phyloP scores from a whole-genome alignment of 2,888 invertebrate genomes.

The Andricus curvator region DNA sequence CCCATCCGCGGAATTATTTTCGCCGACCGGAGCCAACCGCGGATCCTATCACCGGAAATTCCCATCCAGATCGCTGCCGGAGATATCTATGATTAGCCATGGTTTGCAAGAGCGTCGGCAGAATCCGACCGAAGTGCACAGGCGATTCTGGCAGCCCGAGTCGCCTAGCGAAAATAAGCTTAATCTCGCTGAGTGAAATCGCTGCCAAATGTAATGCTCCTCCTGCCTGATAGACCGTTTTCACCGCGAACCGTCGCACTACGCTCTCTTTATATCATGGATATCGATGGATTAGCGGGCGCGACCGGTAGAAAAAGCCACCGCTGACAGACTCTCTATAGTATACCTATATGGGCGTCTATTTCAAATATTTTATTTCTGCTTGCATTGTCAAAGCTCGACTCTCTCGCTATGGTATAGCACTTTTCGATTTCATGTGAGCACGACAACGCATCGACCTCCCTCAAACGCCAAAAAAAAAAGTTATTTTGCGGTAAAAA shows the following conservation, averaged over 20 bases:
- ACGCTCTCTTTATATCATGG: constrained; percentile 28
- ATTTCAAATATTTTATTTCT: constrained; percentile 75
- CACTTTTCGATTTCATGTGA: constrained; percentile 53
- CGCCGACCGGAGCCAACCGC: constrained; percentile 33
- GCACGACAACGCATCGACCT: constrained; percentile 53
- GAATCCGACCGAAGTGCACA: constrained; percentile 49
- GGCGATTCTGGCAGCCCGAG: constrained; percentile 60
- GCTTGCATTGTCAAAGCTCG: constrained; percentile 70
- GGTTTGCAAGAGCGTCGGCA: constrained; percentile 50
- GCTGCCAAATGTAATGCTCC: constrained; percentile 71
- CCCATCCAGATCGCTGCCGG: constrained; percentile 50
- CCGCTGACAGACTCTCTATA: constrained; percentile 41
- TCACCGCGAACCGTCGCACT: constrained; percentile 37
- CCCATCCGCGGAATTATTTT: constrained; percentile 34
- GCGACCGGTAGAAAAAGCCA: constrained; percentile 52
- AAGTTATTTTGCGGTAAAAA: neutral
- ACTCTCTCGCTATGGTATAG: constrained; percentile 54
- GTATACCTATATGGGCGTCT: constrained; percentile 59
- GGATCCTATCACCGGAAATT: constrained; percentile 48
- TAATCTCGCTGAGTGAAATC: constrained; percentile 76
- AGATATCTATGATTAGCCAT: constrained; percentile 51
- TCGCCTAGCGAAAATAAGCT: constrained; percentile 74
- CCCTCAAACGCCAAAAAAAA: constrained; percentile 40
- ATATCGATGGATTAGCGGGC: constrained; percentile 70
- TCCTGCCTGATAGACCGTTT: constrained; percentile 32